Percentiles rank a stretch among this genome's conserved stretches.
These are phyloP conservation scores for Chlorops oryzae DNA, from an alignment of 1,140 invertebrate species.

Conservation along the genomic window DNA sequence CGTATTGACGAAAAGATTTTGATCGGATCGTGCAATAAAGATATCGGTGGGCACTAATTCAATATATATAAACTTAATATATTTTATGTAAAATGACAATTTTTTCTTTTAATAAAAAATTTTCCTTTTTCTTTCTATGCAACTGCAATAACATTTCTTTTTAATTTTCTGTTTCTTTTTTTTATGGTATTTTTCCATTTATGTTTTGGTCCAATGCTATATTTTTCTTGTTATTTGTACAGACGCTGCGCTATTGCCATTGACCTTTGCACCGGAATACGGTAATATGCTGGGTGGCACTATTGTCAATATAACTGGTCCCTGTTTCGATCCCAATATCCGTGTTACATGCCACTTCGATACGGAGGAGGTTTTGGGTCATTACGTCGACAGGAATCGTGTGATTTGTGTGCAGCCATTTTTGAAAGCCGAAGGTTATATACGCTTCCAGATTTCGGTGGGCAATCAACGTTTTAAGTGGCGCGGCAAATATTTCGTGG, in stretches of 20 bases:
- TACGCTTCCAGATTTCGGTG: conserved; percentile 80
- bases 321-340: conserved; percentile 71
- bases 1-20: conserved; percentile 92
- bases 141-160: too few relatives aligned
- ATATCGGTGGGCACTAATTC: conserved; percentile 70
- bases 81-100: conserved; percentile 3
- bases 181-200: not conserved
- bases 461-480: conserved; percentile 79
- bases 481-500: conserved; percentile 87
- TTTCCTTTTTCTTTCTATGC: not conserved
- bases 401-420: conserved; percentile 84
- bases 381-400: conserved; percentile 69
- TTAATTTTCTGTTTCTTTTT: too few relatives aligned
- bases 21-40: conserved; percentile 84
- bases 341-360: conserved; percentile 79
- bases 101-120: conserved; percentile 2
- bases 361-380: conserved; percentile 66
- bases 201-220: too few relatives aligned
- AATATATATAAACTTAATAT: too few relatives aligned
- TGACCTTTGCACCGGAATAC: conserved; percentile 87
- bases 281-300: conserved; percentile 94
- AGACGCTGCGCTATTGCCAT: conserved; percentile 71
- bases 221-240: conserved; percentile 2
- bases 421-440: conserved; percentile 85
- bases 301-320: conserved; percentile 90